Evolutionary conservation across 2,797 vertebrate genomes (phyloP).

Genomic region (Rhinatrema bivittatum): DNA sequence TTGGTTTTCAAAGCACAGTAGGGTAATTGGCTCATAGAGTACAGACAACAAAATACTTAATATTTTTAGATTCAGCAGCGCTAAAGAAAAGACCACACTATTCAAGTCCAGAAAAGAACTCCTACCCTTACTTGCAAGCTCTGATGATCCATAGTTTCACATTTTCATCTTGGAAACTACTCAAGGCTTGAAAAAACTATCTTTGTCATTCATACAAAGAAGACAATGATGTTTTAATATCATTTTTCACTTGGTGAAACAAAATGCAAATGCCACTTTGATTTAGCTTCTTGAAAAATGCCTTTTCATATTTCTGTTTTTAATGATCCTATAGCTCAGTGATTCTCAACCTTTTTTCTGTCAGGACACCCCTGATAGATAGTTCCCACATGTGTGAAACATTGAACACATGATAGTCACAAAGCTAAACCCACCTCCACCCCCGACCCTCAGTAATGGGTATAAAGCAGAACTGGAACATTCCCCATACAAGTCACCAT

Average conservation of each 20-base stretch:
- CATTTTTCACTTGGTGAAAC: constrained; percentile 39
- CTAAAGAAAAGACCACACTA: constrained; percentile 59
- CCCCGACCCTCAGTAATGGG: too few species aligned
- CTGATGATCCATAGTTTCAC: constrained; percentile 62
- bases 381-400: too few species aligned
- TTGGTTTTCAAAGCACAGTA: constrained; percentile 65
- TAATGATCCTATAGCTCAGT: too few species aligned
- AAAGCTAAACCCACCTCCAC: too few species aligned
- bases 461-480: too few species aligned
- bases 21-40: constrained; percentile 55
- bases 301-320: too few species aligned
- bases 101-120: constrained; percentile 56
- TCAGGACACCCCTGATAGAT: too few species aligned
- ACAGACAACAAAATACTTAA: constrained; percentile 65
- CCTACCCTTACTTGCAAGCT: constrained; percentile 47
- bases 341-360: too few species aligned
- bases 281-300: too few species aligned
- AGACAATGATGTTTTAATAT: constrained; percentile 45
- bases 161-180: constrained; percentile 60
- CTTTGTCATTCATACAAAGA: constrained; percentile 55
- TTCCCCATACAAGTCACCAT: too few species aligned
- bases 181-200: constrained; percentile 51
- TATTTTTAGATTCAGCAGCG: constrained; percentile 56
- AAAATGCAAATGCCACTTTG: constrained; percentile 36
- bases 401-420: too few species aligned